phyloP scores from a whole-genome alignment of 2,888 invertebrate species.

The Drosophila infuscata region DNA sequence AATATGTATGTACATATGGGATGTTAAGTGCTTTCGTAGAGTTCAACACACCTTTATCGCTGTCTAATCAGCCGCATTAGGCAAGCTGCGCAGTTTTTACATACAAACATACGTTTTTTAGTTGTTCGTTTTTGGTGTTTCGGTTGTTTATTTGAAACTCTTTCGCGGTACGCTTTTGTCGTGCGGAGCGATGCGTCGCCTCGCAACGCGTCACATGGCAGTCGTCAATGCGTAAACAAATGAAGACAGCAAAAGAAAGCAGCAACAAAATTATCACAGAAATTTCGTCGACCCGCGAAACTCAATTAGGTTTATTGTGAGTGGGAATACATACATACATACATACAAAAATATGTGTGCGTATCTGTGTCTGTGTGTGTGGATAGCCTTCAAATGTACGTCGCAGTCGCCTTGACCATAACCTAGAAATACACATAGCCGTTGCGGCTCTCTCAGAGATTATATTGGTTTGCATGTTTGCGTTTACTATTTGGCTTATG shows the following conservation, averaged over 20 bases:
- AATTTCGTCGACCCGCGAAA: slow-evolving; percentile 17
- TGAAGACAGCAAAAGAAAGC: slow-evolving; percentile 56
- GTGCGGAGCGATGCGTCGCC: slow-evolving; percentile 13
- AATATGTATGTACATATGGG: neutral
- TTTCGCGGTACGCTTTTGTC: slow-evolving; percentile 27
- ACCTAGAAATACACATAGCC: slow-evolving; percentile 65
- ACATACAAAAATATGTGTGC: slow-evolving; percentile 13
- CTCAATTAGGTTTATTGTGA: slow-evolving; percentile 40
- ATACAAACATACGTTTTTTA: slow-evolving; percentile 7
- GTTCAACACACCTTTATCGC: slow-evolving; percentile 75
- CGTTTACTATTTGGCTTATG: slow-evolving; percentile 5
- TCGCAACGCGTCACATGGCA: slow-evolving; percentile 28
- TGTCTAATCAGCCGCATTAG: slow-evolving; percentile 50
- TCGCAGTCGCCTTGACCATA: slow-evolving; percentile 72
- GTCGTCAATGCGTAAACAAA: slow-evolving; percentile 65
- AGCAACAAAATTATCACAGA: slow-evolving; percentile 51
- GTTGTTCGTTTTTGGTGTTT: slow-evolving; percentile 19
- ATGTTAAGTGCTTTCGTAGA: slow-evolving; percentile 49
- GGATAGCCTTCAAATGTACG: slow-evolving; percentile 70
- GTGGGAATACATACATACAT: slow-evolving; percentile 6
- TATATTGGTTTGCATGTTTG: slow-evolving; percentile 1
- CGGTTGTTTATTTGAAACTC: slow-evolving; percentile 30
- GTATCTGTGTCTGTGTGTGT: slow-evolving; percentile 21
- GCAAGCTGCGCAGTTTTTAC: slow-evolving; percentile 39
- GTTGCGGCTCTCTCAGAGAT: slow-evolving; percentile 35